phyloP scores from a whole-genome alignment of 2,113 vertebrate species.

The Nymphicus hollandicus region DNA sequence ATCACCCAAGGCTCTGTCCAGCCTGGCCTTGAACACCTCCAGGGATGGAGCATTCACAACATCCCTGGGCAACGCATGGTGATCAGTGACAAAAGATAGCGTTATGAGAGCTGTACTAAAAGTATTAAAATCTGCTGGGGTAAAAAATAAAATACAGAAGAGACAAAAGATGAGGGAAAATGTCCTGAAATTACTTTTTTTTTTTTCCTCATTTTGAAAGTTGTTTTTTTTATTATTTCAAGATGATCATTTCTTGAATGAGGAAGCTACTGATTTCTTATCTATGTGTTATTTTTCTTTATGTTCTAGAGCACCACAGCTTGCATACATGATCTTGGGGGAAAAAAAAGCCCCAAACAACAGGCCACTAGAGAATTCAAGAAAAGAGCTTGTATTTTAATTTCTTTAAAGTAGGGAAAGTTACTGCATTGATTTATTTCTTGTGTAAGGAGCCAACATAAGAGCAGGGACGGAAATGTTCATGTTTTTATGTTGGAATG shows the following conservation, averaged over 20 bases:
- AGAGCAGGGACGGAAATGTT: background rate
- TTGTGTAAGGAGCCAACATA: background rate
- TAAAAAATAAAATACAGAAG: background rate
- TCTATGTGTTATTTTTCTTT: background rate
- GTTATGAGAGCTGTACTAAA: background rate
- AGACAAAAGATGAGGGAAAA: background rate
- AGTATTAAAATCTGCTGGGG: background rate
- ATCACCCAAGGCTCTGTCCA: no score
- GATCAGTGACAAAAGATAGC: background rate
- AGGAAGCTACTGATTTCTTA: background rate
- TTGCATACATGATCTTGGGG: background rate
- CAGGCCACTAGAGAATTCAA: background rate
- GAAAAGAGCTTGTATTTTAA: background rate
- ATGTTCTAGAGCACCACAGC: background rate
- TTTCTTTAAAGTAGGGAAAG: background rate
- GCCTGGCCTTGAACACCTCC: no score
- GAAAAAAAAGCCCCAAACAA: background rate
- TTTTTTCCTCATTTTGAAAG: background rate
- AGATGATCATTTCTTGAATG: background rate
- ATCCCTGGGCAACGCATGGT: no score
- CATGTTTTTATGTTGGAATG: background rate
- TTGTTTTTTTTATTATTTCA: background rate
- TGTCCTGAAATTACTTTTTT: background rate
- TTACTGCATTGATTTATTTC: background rate
- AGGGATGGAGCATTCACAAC: no score